Conservation (phyloP, 2,888 invertebrate species). For the Drosophila formosana region DNA sequence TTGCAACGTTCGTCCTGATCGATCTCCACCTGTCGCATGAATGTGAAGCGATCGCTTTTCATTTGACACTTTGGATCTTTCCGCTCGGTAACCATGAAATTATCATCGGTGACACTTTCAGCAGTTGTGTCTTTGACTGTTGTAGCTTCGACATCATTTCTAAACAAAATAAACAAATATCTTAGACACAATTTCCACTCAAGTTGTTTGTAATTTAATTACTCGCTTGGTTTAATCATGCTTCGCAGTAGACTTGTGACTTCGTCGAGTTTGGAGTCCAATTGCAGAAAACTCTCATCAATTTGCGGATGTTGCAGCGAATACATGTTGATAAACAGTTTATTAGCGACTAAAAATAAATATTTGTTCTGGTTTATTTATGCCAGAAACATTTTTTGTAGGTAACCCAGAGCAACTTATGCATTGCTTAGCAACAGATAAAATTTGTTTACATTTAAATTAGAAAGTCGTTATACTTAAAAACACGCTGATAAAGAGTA, state of each 20-base stretch:
- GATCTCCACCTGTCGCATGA: constrained; percentile 91
- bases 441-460: neutral
- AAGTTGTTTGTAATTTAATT: neutral
- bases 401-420: constrained; percentile 36
- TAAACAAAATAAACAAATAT: constrained; percentile 3
- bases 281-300: constrained; percentile 57
- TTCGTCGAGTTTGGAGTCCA: constrained; percentile 61
- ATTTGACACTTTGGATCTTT: constrained; percentile 75
- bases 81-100: constrained; percentile 86
- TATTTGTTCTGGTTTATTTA: constrained; percentile 31
- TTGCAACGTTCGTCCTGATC: constrained; percentile 90
- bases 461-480: neutral
- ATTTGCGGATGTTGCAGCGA: constrained; percentile 64
- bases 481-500: neutral
- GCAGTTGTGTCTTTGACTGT: neutral
- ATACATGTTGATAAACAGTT: constrained; percentile 42
- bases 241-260: constrained; percentile 49
- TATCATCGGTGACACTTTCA: constrained; percentile 83
- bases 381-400: neutral
- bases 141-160: constrained; percentile 20
- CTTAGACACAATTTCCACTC: neutral
- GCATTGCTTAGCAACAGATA: constrained; percentile 31
- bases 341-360: neutral
- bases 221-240: constrained; percentile 51
- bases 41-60: constrained; percentile 87